These are phyloP conservation scores for Papilio demoleus DNA, from an alignment of 2,888 invertebrate genomes.

Conservation along the genomic window DNA sequence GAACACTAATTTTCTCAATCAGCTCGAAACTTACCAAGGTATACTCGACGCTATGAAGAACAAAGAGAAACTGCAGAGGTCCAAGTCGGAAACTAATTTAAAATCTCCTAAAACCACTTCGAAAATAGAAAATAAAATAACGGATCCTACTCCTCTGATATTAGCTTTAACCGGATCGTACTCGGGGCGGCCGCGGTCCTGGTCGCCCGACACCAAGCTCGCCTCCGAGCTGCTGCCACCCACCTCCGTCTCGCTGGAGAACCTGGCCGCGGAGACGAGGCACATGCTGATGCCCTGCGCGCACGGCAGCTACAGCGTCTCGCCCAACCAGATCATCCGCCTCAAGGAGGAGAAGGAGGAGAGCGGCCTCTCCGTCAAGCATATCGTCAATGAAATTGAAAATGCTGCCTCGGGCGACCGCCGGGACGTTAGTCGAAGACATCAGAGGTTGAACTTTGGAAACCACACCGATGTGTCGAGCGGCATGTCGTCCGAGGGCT, in stretches of 20 bases:
- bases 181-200: constrained; percentile 86
- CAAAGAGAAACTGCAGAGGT: constrained; percentile 94
- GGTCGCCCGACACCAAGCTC: constrained; percentile 88
- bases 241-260: constrained; percentile 87
- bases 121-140: constrained; percentile 83
- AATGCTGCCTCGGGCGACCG: constrained; percentile 69
- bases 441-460: constrained; percentile 62
- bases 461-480: constrained; percentile 52
- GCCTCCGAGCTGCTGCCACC: constrained; percentile 85
- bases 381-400: constrained; percentile 89
- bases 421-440: constrained; percentile 58
- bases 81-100: constrained; percentile 96
- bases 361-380: constrained; percentile 85
- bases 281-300: constrained; percentile 93
- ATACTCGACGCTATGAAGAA: constrained; percentile 98
- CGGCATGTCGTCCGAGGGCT: constrained; percentile 51
- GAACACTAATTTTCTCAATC: constrained; percentile 96
- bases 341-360: constrained; percentile 86
- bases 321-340: constrained; percentile 94
- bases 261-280: constrained; percentile 86
- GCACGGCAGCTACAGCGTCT: constrained; percentile 94
- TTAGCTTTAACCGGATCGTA: constrained; percentile 80
- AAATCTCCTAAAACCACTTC: constrained; percentile 86
- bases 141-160: constrained; percentile 85
- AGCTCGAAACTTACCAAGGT: constrained; percentile 97